Percentiles rank a stretch among this genome's conserved stretches.
Conservation (phyloP, 2,797 vertebrate species). For the Oreochromis mossambicus region DNA sequence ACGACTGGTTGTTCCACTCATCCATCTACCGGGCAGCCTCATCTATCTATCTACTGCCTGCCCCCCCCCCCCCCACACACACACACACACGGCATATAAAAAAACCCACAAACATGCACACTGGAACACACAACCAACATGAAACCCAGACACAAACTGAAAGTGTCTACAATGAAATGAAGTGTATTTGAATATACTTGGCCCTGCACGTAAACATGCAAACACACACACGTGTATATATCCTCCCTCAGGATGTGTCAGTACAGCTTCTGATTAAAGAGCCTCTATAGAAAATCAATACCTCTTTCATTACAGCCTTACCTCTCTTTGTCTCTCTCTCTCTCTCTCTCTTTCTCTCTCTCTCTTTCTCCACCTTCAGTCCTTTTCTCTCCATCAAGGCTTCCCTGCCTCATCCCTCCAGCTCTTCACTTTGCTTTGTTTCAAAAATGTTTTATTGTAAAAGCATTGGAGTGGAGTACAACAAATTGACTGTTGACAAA, state of each 20-base stretch:
- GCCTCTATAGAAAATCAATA: slow-evolving; percentile 59
- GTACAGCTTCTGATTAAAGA: slow-evolving; percentile 52
- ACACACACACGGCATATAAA: not conserved
- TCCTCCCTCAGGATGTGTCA: not conserved
- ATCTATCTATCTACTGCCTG: slow-evolving; percentile 72
- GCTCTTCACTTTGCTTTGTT: not conserved
- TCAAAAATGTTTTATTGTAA: not conserved
- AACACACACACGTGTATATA: not conserved
- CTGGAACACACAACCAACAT: not conserved
- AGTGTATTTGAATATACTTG: slow-evolving; percentile 27
- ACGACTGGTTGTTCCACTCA: slow-evolving; percentile 68
- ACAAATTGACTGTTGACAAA: not conserved
- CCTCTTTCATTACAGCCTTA: slow-evolving; percentile 25
- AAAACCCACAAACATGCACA: not conserved
- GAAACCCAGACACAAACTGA: not conserved
- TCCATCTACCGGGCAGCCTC: slow-evolving; percentile 75
- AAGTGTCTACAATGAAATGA: slow-evolving; percentile 16
- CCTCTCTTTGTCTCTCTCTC: slow-evolving; percentile 3
- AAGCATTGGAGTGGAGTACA: not conserved
- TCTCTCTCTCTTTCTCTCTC: not conserved
- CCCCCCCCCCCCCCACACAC: too few species aligned
- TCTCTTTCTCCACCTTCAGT: not conserved
- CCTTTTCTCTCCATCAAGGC: not conserved
- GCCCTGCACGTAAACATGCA: not conserved
- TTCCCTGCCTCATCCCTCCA: not conserved